Base-by-base conservation (phyloP, 1,140 invertebrate genomes). In the Drosophila melanogaster region DNA sequence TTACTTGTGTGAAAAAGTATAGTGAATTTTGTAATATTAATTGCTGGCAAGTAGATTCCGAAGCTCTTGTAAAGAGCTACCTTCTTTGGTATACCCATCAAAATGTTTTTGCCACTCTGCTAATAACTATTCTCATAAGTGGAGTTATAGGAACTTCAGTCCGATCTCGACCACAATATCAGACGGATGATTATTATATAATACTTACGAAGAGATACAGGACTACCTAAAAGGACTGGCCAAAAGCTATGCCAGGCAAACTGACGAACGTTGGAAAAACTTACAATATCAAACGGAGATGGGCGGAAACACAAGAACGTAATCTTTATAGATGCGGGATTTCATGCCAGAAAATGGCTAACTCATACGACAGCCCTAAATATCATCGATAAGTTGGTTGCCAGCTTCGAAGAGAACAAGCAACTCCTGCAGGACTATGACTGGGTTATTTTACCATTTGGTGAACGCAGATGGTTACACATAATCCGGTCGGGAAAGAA, bases 301-400 rank as follows among this genome's bases (percentile, higher is more conserved):
- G 61, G 75, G 4, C 53, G 67, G 1, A 41, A 67, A 0, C 79
- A 65, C 3, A 94, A 94, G 64, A 93, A 92, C 0, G 92, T 93
- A 0, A 93, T 94, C 53, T 85, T 94, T 3, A 90, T 94, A 10
- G 93, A 94, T 65, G 93, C 93, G 26, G 93, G 92, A 11, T 91
- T 93, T 4, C 95, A 96, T 91, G 95, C 94, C 2, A 92, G 95
- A 55, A 95, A 40, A 93, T 95, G 4, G 93, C 93, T 3, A 93
- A 93, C 95, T 0, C 93, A 95, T 10, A 94, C 95, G 0, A 93
- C 94, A 0, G 94, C 94, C 19, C 71, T 95, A 2, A 95, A 94
- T 89, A 92, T 95, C 14, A 93, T 95, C 7, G 80, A 94, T 53
- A 92, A 95, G 79, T 79, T 95, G 19, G 93, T 94, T 0, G 93